Evolutionary conservation across 2,113 vertebrate genomes (phyloP).

Genomic region (Mesembrinibis cayennensis): DNA sequence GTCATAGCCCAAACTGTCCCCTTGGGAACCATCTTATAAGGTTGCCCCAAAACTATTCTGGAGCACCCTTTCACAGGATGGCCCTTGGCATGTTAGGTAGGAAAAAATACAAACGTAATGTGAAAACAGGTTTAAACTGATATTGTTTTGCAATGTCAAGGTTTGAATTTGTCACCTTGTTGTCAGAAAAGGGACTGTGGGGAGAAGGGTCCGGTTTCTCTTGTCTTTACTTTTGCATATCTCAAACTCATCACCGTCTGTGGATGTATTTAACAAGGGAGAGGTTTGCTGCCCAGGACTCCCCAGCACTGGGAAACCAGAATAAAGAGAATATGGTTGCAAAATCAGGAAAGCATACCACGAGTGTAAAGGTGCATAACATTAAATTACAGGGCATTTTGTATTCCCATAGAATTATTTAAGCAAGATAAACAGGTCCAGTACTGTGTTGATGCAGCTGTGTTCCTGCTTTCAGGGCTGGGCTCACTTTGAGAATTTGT

Average conservation of each 20-base stretch:
- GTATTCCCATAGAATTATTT: background rate
- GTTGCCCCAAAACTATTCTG: background rate
- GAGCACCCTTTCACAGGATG: background rate
- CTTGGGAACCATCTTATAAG: background rate
- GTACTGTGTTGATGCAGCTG: background rate
- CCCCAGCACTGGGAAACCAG: background rate
- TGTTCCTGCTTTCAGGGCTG: background rate
- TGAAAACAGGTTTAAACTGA: background rate
- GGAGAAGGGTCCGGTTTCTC: background rate
- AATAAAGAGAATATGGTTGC: background rate
- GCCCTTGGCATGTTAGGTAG: fast-evolving
- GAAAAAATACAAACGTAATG: background rate
- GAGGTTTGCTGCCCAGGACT: background rate
- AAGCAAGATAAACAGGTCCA: background rate
- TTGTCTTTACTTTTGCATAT: fast-evolving
- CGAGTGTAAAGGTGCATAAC: background rate
- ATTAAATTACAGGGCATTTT: background rate
- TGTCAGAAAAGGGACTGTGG: background rate
- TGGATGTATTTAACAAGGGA: background rate
- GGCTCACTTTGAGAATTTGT: background rate
- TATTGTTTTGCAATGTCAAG: background rate
- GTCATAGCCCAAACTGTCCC: background rate
- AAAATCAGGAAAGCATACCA: background rate
- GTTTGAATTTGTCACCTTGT: background rate
- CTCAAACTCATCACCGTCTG: background rate